Conservation (phyloP, 64 coral and sea anemone genomes). For the Trachythela sp. region DNA sequence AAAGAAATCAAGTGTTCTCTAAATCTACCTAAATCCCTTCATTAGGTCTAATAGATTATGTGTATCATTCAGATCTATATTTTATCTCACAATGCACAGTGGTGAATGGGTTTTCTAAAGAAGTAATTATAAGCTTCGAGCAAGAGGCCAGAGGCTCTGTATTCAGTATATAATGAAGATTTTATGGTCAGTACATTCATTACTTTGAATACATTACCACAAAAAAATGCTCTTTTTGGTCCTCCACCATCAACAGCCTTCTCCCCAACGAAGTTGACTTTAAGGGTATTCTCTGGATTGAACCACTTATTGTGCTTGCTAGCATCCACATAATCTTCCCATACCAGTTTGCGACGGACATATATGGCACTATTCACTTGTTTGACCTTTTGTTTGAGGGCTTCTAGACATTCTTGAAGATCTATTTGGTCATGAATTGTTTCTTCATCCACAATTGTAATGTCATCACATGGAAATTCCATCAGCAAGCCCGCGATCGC, state of each 20-base stretch:
- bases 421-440: neutral
- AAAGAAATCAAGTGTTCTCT: slow-evolving; percentile 7
- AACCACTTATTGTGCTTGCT: neutral
- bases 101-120: too few species aligned
- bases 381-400: neutral
- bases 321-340: neutral
- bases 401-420: neutral
- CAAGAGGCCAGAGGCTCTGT: too few species aligned
- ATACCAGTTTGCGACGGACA: neutral
- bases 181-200: too few species aligned
- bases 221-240: slow-evolving; percentile 4
- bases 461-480: neutral
- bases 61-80: too few species aligned
- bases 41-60: too few species aligned
- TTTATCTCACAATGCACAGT: too few species aligned
- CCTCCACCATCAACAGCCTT: neutral
- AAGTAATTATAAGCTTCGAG: too few species aligned
- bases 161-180: too few species aligned
- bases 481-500: neutral
- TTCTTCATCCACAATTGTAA: neutral
- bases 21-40: too few species aligned
- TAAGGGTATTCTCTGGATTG: neutral
- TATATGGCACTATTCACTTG: neutral
- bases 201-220: too few species aligned
- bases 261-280: neutral